These are phyloP conservation scores for Brassicogethes aeneus DNA, from an alignment of 2,888 invertebrate genomes.

Conservation along the genomic window DNA sequence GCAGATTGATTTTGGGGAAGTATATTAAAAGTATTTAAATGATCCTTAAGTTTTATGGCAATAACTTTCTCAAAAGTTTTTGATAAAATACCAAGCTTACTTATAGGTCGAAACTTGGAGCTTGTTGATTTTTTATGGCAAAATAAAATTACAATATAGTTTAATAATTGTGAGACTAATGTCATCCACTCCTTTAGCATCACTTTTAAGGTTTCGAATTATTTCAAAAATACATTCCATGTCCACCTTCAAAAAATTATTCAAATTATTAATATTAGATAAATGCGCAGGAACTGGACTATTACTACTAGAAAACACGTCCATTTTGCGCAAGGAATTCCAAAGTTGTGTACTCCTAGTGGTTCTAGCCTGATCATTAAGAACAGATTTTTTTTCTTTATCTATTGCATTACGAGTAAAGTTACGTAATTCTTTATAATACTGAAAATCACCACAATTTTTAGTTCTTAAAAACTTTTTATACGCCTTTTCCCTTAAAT, in stretches of 20 bases:
- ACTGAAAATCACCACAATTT: neutral
- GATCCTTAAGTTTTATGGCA: neutral
- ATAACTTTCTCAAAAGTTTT: neutral
- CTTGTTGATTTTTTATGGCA: neutral
- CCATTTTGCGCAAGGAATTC: too few species aligned
- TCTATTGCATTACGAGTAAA: too few species aligned
- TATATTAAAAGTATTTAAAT: slow-evolving; percentile 1
- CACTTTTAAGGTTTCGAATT: slow-evolving; percentile 1
- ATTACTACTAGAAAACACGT: too few species aligned
- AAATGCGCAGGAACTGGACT: slow-evolving; percentile 1
- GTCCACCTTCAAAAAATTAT: neutral
- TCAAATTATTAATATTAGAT: neutral
- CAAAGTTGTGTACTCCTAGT: neutral
- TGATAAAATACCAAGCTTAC: neutral
- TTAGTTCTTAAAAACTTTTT: neutral
- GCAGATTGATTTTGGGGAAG: neutral
- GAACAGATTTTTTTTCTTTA: too few species aligned
- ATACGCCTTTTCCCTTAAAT: too few species aligned
- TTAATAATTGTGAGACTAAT: neutral
- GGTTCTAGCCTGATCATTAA: neutral
- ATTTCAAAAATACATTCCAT: neutral
- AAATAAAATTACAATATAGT: neutral
- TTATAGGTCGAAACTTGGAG: too few species aligned
- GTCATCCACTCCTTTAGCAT: too few species aligned
- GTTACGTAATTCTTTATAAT: too few species aligned